Evolutionary conservation across 2,797 vertebrate species (phyloP).

Genomic region (Ciconia nigra): DNA sequence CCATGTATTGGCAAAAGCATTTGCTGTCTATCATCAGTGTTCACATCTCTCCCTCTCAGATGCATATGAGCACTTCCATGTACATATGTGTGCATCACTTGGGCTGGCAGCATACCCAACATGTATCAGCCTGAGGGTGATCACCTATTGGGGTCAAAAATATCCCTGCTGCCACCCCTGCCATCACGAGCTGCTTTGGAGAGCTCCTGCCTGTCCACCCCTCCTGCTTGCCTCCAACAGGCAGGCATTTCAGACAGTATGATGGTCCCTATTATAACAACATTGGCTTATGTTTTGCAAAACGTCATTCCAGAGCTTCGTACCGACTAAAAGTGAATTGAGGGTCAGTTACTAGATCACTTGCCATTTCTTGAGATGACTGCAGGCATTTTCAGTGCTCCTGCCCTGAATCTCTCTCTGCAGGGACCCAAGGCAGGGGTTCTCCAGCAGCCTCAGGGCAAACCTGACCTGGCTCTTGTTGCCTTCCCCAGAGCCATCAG

Average conservation of each 20-base stretch:
- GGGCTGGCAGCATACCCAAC: background rate
- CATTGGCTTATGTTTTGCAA: background rate
- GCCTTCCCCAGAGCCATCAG: background rate
- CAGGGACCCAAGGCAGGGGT: background rate
- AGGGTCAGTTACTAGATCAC: background rate
- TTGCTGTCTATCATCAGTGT: background rate
- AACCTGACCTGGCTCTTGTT: background rate
- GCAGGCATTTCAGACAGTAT: background rate
- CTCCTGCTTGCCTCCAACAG: background rate
- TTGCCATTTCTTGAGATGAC: background rate
- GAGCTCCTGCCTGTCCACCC: fast-evolving
- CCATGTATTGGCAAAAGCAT: background rate
- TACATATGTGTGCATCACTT: fast-evolving
- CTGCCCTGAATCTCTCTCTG: background rate
- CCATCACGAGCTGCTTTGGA: fast-evolving
- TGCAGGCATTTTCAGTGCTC: background rate
- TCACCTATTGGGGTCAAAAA: background rate
- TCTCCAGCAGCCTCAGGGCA: background rate
- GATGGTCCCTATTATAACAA: fast-evolving
- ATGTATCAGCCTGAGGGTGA: fast-evolving
- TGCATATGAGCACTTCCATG: fast-evolving
- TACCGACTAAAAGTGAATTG: background rate
- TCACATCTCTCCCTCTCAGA: background rate
- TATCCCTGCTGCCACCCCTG: background rate
- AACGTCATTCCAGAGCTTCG: background rate